Base-by-base conservation (phyloP, 35 echinoderm and acorn worm genomes). In the Acanthaster planci region DNA sequence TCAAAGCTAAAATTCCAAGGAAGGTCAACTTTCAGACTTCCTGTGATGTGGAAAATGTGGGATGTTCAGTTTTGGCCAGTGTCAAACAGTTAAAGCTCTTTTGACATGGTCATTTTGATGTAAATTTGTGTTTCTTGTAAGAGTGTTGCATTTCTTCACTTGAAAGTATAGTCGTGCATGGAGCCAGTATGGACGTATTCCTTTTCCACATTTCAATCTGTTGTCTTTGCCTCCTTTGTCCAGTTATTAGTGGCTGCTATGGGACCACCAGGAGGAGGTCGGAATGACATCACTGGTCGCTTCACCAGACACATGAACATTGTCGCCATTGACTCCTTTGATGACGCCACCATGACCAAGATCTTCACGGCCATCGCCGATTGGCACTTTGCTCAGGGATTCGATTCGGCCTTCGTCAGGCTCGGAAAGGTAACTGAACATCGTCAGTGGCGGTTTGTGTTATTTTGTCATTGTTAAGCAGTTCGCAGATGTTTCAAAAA, bases 271-370 rank as follows among this genome's bases (percentile, higher is more conserved):
- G 96, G 96, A 21, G 96, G 96, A 42, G 96, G 96, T 16, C 81
- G 96, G 32, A 99, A 99, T 52, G 83, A 99, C 86, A 99, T 99
- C 39, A 99, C 92, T 10, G 88, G 96, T 19, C 88, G 96, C 35
- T 99, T 99, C 75, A 99, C 92, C 34, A 80, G 96, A 40, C 96
- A 99, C 52, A 91, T 88, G 56, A 99, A 99, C 84, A 87, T 99
- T 9, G 82, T 99, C 34, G 80, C 96, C 38, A 99, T 99, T 67
- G 96, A 99, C 40, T 94, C 92, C 0, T 99, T 99, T 80, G 96
- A 99, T 56, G 96, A 99, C 76, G 88, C 89, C 6, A 99, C 96
- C 26, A 99, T 99, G 96, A 90, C 92, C 4, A 94, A 83, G 76
- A 99, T 99, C 78, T 99, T 99, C 89, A 94, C 91, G 1, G 44